phyloP scores from a whole-genome alignment of 2,888 invertebrate genomes.

The Elaeidobius kamerunicus region DNA sequence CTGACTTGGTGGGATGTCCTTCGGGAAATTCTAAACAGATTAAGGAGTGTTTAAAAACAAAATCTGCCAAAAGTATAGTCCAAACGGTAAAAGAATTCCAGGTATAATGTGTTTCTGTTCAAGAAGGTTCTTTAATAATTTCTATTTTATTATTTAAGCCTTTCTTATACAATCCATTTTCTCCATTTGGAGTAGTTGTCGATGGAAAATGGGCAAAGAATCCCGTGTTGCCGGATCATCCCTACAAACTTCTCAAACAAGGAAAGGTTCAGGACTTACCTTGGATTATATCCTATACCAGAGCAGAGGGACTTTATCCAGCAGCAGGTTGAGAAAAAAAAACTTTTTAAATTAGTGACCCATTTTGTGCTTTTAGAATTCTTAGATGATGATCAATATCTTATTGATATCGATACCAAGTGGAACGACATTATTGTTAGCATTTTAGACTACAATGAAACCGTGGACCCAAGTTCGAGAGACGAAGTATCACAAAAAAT shows the following conservation, averaged over 20 bases:
- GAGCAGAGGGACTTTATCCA: constrained; percentile 73
- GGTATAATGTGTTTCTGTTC: constrained; percentile 32
- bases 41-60: constrained; percentile 58
- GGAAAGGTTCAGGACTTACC: constrained; percentile 63
- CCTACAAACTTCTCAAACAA: constrained; percentile 58
- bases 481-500: constrained; percentile 41
- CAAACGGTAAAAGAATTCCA: constrained; percentile 57
- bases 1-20: constrained; percentile 62
- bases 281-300: constrained; percentile 65
- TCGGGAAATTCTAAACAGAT: constrained; percentile 51
- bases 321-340: too few relatives aligned
- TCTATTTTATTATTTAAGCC: constrained; percentile 46
- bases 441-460: constrained; percentile 48
- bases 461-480: constrained; percentile 36
- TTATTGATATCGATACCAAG: constrained; percentile 41
- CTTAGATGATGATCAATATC: constrained; percentile 36
- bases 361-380: constrained; percentile 47
- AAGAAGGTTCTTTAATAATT: too few relatives aligned
- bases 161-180: constrained; percentile 64
- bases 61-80: constrained; percentile 61
- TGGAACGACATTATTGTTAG: constrained; percentile 47
- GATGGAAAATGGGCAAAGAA: constrained; percentile 55
- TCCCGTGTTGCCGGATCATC: constrained; percentile 65
- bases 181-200: constrained; percentile 69
- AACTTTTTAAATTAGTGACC: too few relatives aligned